Base-by-base conservation (phyloP, 2,797 vertebrate genomes). In the Oreonectes daqikongensis region DNA sequence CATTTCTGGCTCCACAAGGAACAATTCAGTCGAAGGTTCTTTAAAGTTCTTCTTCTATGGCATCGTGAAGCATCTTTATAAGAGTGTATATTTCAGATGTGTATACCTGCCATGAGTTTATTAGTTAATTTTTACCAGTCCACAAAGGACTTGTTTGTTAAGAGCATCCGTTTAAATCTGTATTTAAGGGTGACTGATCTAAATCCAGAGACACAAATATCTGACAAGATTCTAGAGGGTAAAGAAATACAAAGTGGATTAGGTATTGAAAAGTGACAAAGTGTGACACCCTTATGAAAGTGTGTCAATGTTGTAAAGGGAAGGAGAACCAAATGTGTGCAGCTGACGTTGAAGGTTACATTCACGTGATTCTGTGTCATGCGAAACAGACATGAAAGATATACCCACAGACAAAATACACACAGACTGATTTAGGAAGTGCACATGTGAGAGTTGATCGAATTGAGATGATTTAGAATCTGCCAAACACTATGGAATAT, bases 331-430 rank as follows among this genome's bases (percentile, higher is more conserved):
- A 28, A 42, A 50, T 69, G 46, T 53, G 12, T 78, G 32, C 71
- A 42, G 38, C 75, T 66, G 52, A 53, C 59, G 75, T 69, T 71
- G 38, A 38, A 46, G 53, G 28, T 46, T 55, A 15, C 11, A 10
- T 53, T 61, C 79, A 77, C 24, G 40, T 79, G 79, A 81, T 70
- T 69, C 4, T 67, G 61, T 52, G 61, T 40, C 48, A n/a, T 15
- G 40, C 14, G 59, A 32, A 22, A 35, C 60, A 68, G 50, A 70
- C 82, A 60, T 68, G 65, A 61, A 35, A 10, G 35, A 35, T 35
- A 75, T 48, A 48, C 6, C 46, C 46, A 48, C 46, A 22, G 3
- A 40, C 12, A 12, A 76, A 38, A 57, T 35, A 59, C 48, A 9
- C 44, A 64, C 40, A 17, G 22, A 12, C 24, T 32, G 14, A 32